A percentile compares a stretch with the other conserved stretches of the same genome.
Evolutionary conservation across 2,888 invertebrate species (phyloP).

Genomic region (Caenorhabditis zanzibari): DNA sequence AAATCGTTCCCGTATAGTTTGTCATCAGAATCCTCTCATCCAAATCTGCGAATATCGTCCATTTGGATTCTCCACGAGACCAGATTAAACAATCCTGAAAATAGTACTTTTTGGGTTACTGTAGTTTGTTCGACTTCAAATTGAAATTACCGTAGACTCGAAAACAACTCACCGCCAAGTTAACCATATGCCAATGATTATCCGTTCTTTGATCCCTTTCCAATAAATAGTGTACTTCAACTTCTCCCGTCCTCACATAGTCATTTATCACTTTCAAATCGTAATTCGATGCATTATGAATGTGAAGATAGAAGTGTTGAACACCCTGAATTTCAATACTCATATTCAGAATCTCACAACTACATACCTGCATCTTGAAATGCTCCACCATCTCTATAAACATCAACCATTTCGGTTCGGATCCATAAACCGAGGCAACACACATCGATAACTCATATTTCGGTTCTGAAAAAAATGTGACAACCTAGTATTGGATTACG

Average conservation of each 20-base stretch:
- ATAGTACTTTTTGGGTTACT: no score
- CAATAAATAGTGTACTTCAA: constrained; percentile 24
- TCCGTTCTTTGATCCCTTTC: constrained; percentile 31
- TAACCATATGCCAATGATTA: constrained; percentile 36
- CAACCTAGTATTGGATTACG: background rate
- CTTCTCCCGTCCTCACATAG: constrained; percentile 47
- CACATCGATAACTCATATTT: constrained; percentile 42
- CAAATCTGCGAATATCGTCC: constrained; percentile 47
- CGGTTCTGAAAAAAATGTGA: background rate
- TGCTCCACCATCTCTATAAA: constrained; percentile 53
- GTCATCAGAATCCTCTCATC: constrained; percentile 50
- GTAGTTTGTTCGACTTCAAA: no score
- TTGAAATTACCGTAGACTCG: no score
- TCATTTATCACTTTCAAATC: constrained; percentile 34
- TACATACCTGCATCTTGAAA: constrained; percentile 41
- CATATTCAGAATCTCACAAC: background rate
- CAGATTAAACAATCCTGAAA: constrained; percentile 42
- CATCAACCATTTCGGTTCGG: constrained; percentile 47
- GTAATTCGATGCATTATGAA: constrained; percentile 22
- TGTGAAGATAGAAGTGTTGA: constrained; percentile 48
- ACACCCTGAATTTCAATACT: constrained; percentile 5
- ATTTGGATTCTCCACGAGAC: constrained; percentile 37
- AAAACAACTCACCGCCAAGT: constrained; percentile 14
- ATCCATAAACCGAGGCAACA: constrained; percentile 41
- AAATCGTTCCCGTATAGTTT: constrained; percentile 37